Evolutionary conservation across 2,888 invertebrate species (phyloP).

Genomic region (Epinotia brunnichana): DNA sequence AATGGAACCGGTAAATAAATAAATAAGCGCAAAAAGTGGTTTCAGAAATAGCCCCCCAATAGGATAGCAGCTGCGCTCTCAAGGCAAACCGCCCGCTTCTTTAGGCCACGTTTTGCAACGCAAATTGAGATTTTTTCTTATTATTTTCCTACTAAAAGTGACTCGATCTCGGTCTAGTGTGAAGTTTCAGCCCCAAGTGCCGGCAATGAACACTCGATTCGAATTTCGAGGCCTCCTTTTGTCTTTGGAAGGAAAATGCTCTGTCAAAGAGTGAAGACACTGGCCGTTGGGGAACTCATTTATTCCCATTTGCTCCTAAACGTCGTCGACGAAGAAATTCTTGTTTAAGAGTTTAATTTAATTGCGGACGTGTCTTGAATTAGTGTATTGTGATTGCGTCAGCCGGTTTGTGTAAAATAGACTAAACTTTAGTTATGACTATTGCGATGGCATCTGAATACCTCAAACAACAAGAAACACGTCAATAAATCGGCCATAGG

Average conservation of each 20-base stretch:
- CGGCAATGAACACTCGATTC: constrained; percentile 35
- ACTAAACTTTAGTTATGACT: background rate
- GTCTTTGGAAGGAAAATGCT: constrained; percentile 52
- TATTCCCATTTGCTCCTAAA: constrained; percentile 13
- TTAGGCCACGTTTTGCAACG: constrained; percentile 61
- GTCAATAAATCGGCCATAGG: constrained; percentile 17
- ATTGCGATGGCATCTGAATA: background rate
- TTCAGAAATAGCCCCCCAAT: constrained; percentile 73
- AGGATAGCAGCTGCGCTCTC: constrained; percentile 72
- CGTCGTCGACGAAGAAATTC: constrained; percentile 9
- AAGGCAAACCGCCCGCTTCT: constrained; percentile 76
- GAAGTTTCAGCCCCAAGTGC: constrained; percentile 50
- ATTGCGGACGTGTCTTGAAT: background rate
- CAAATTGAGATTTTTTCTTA: constrained; percentile 65
- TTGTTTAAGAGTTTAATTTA: constrained; percentile 14
- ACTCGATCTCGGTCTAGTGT: constrained; percentile 49
- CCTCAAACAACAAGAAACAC: background rate
- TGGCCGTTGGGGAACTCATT: constrained; percentile 18
- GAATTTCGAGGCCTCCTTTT: constrained; percentile 48
- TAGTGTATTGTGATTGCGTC: constrained; percentile 1
- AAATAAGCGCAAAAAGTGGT: constrained; percentile 69
- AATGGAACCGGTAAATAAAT: constrained; percentile 73
- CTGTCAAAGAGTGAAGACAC: constrained; percentile 22
- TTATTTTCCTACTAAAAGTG: constrained; percentile 49
- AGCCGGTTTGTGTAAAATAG: background rate